phyloP scores from a whole-genome alignment of 2,113 vertebrate genomes.

The Thunnus maccoyii region DNA sequence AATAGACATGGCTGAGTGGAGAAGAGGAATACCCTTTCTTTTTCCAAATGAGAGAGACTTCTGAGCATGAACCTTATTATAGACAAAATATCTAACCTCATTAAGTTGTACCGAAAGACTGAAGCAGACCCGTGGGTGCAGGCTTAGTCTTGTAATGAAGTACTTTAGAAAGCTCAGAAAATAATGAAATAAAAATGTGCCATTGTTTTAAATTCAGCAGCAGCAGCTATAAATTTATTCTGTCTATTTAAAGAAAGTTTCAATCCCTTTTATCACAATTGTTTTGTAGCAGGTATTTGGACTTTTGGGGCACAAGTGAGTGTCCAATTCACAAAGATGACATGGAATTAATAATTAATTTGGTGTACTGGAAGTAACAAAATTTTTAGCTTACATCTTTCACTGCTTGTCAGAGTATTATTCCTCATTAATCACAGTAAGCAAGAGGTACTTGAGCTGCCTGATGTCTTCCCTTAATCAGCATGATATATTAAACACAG shows the following conservation, averaged over 20 bases:
- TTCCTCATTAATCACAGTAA: slow-evolving; percentile 25
- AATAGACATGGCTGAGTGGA: neutral
- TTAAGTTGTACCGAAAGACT: neutral
- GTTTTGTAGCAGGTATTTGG: neutral
- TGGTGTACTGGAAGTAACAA: neutral
- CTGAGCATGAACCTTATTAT: slow-evolving; percentile 16
- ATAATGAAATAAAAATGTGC: neutral
- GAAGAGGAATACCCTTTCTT: neutral
- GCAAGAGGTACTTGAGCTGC: slow-evolving; percentile 18
- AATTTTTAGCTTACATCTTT: slow-evolving; percentile 12
- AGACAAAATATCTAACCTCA: neutral
- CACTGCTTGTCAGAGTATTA: neutral
- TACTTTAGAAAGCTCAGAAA: neutral
- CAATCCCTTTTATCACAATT: neutral
- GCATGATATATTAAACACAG: slow-evolving; percentile 16
- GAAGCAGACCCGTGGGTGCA: slow-evolving; percentile 1
- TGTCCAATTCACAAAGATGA: neutral
- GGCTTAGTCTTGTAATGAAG: neutral
- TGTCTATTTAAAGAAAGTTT: slow-evolving; percentile 1
- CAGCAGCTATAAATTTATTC: neutral
- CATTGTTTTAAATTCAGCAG: neutral
- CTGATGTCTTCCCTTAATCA: slow-evolving; percentile 41
- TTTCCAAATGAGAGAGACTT: neutral
- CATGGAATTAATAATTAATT: too few relatives aligned
- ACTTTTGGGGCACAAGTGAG: neutral